A percentile compares a stretch with the other conserved stretches of the same genome.
These are phyloP conservation scores for Lobophora halterata DNA, from an alignment of 2,888 invertebrate genomes.

Conservation along the genomic window DNA sequence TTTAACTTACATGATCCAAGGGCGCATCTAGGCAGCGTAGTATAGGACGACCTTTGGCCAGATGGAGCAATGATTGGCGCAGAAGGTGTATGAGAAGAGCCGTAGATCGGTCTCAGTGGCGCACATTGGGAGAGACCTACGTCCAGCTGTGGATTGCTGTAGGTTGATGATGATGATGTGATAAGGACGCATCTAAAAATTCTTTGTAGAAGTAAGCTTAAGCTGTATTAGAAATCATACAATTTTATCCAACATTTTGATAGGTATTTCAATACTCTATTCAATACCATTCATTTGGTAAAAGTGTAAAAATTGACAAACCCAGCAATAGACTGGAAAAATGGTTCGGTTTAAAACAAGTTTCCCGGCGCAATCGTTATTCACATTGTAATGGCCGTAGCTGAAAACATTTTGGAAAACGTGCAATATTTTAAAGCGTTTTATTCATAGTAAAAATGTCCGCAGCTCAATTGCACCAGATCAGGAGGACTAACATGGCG, in stretches of 20 bases:
- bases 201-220: no score
- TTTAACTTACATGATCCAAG: no score
- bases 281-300: constrained; percentile 7
- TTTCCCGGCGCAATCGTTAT: constrained; percentile 27
- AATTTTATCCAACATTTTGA: background rate
- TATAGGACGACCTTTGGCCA: no score
- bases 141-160: no score
- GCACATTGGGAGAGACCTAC: no score
- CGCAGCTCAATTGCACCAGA: constrained; percentile 57
- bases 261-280: constrained; percentile 5
- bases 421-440: constrained; percentile 22
- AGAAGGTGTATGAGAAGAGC: no score
- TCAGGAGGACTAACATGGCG: constrained; percentile 62
- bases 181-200: no score
- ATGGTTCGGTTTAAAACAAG: constrained; percentile 22
- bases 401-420: constrained; percentile 27
- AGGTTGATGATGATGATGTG: no score
- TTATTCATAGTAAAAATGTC: constrained; percentile 25
- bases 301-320: constrained; percentile 22
- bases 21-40: no score
- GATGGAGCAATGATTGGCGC: no score
- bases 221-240: no score
- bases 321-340: constrained; percentile 18
- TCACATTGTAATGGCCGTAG: constrained; percentile 29
- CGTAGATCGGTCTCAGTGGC: no score